Conservation (phyloP, 2,888 invertebrate genomes). For the Heliconius erato region DNA sequence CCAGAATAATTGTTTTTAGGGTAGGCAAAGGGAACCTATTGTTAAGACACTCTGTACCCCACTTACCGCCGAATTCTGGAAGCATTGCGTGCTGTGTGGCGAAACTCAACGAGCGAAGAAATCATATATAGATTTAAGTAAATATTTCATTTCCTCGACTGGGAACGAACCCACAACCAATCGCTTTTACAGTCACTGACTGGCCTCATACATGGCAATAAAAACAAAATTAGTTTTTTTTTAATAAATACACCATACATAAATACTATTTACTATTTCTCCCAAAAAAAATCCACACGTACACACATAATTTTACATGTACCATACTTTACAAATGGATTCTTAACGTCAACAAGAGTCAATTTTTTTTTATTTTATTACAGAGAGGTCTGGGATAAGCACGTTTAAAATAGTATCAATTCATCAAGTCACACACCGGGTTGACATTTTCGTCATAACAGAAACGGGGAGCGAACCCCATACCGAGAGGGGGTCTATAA, state of each 20-base stretch:
- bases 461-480: constrained; percentile 64
- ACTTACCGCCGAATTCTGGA: too few relatives aligned
- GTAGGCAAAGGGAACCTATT: too few relatives aligned
- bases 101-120: too few relatives aligned
- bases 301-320: not conserved
- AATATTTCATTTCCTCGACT: too few relatives aligned
- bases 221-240: too few relatives aligned
- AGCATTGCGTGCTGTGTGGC: too few relatives aligned
- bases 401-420: constrained; percentile 82
- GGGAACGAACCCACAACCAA: too few relatives aligned
- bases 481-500: constrained; percentile 73
- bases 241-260: not conserved
- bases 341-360: not conserved
- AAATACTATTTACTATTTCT: not conserved
- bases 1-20: too few relatives aligned
- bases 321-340: constrained; percentile 28
- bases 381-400: constrained; percentile 53
- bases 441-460: constrained; percentile 85
- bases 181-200: too few relatives aligned
- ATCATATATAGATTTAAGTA: too few relatives aligned
- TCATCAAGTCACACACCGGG: constrained; percentile 83
- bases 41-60: too few relatives aligned
- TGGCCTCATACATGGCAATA: too few relatives aligned
- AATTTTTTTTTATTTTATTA: constrained; percentile 31
- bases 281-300: not conserved